Percentiles rank a stretch among this genome's conserved stretches.
Conservation (phyloP, 2,113 vertebrate species). For the Chroicocephalus ridibundus region DNA sequence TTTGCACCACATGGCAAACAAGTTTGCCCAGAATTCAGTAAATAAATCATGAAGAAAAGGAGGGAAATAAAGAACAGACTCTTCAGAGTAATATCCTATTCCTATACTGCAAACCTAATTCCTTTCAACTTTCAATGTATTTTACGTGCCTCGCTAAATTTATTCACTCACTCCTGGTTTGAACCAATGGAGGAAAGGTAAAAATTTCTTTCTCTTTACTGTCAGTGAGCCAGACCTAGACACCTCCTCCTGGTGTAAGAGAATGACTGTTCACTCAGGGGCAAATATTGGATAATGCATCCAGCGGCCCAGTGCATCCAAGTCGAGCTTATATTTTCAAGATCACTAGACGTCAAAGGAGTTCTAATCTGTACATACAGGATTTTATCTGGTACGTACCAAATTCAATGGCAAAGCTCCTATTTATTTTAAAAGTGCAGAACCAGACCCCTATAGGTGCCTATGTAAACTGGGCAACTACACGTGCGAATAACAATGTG, state of each 20-base stretch:
- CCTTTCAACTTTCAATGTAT: neutral
- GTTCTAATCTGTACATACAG: neutral
- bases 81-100: neutral
- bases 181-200: neutral
- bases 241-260: neutral
- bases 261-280: neutral
- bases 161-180: neutral
- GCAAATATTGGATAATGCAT: neutral
- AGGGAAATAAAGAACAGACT: conserved; percentile 34
- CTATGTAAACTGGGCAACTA: neutral
- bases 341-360: neutral
- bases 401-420: neutral
- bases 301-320: neutral
- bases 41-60: conserved; percentile 23
- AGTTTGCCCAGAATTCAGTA: conserved; percentile 51
- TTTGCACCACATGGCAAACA: conserved; percentile 34
- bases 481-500: neutral
- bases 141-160: neutral
- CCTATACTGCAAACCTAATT: neutral
- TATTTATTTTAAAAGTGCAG: neutral
- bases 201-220: neutral
- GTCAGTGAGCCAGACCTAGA: neutral
- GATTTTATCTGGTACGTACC: neutral
- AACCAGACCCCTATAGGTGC: neutral
- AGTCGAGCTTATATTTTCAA: neutral